A percentile compares a stretch with the other conserved stretches of the same genome.
Evolutionary conservation across 92 coral and sea anemone species (phyloP).

Genomic region (Heteractis magnifica): DNA sequence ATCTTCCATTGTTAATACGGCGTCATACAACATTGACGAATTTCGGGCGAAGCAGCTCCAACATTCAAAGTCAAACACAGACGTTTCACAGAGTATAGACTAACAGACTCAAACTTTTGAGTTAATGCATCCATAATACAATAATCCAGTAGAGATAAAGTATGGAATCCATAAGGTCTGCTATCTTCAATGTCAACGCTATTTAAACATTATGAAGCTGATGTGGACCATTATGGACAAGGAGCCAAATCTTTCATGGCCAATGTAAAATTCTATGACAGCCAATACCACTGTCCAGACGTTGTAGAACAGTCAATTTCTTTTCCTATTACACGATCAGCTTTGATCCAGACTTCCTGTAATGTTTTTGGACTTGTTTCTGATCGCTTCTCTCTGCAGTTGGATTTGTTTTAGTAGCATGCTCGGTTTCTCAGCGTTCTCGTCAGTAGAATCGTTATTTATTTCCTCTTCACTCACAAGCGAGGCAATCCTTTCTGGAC

Average conservation of each 20-base stretch:
- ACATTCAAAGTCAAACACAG: not conserved
- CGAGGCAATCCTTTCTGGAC: slow-evolving; percentile 52
- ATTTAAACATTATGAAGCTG: not conserved
- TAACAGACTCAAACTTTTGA: not conserved
- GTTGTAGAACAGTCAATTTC: not conserved
- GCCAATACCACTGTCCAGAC: not conserved
- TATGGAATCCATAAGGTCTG: not conserved
- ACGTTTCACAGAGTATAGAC: not conserved
- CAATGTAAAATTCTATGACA: not conserved
- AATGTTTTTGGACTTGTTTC: slow-evolving; percentile 30
- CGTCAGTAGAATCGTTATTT: slow-evolving; percentile 6
- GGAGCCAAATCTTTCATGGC: not conserved
- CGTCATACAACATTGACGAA: not conserved
- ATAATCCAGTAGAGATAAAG: not conserved
- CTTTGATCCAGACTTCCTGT: slow-evolving; percentile 32
- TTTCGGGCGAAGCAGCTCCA: not conserved
- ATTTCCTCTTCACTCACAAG: slow-evolving; percentile 29
- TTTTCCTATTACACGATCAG: slow-evolving; percentile 12
- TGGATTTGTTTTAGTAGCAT: slow-evolving; percentile 66
- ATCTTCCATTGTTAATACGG: not conserved
- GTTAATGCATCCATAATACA: not conserved
- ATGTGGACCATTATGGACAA: not conserved
- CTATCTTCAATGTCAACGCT: not conserved
- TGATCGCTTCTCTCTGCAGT: slow-evolving; percentile 70
- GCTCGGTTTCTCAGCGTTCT: slow-evolving; percentile 38